These are phyloP conservation scores for Salarias fasciatus DNA, from an alignment of 2,797 vertebrate genomes.

Conservation along the genomic window DNA sequence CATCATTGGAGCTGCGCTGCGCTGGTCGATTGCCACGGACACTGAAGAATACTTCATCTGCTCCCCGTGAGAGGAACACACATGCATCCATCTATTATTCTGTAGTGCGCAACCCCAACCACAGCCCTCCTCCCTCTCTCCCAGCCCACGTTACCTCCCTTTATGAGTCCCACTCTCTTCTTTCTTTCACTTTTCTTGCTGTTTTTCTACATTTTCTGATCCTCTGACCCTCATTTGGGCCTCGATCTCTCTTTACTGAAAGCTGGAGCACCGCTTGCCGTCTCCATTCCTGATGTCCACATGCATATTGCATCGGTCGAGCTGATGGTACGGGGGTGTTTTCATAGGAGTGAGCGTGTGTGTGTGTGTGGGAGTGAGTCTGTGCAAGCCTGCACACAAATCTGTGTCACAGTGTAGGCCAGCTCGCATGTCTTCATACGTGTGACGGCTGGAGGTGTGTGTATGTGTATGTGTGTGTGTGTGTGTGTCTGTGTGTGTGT, in stretches of 20 bases:
- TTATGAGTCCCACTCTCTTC: slow-evolving; percentile 9
- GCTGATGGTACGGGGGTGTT: slow-evolving; percentile 2
- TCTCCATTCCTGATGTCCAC: slow-evolving; percentile 51
- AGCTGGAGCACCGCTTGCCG: slow-evolving; percentile 33
- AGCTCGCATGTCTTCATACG: slow-evolving; percentile 28
- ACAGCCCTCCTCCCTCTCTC: slow-evolving; percentile 17
- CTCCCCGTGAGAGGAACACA: slow-evolving; percentile 47
- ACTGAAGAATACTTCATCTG: slow-evolving; percentile 73
- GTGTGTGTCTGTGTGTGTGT: slow-evolving; percentile 14
- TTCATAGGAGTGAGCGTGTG: background rate
- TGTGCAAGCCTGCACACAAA: slow-evolving; percentile 2
- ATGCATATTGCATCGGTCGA: slow-evolving; percentile 58
- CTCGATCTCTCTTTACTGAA: slow-evolving; percentile 4
- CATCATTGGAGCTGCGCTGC: slow-evolving; percentile 70
- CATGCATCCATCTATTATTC: slow-evolving; percentile 51
- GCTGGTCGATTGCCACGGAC: slow-evolving; percentile 73
- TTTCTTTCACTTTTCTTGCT: background rate
- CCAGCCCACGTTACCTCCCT: slow-evolving; percentile 12
- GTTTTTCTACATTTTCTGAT: background rate
- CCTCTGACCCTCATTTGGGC: slow-evolving; percentile 7
- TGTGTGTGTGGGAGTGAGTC: slow-evolving; percentile 6
- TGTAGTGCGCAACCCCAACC: slow-evolving; percentile 30
- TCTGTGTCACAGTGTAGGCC: slow-evolving; percentile 6
- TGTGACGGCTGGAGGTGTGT: slow-evolving; percentile 44
- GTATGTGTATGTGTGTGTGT: slow-evolving; percentile 5